Base-by-base conservation (phyloP, 2,113 vertebrate species). In the Heterocephalus glaber region DNA sequence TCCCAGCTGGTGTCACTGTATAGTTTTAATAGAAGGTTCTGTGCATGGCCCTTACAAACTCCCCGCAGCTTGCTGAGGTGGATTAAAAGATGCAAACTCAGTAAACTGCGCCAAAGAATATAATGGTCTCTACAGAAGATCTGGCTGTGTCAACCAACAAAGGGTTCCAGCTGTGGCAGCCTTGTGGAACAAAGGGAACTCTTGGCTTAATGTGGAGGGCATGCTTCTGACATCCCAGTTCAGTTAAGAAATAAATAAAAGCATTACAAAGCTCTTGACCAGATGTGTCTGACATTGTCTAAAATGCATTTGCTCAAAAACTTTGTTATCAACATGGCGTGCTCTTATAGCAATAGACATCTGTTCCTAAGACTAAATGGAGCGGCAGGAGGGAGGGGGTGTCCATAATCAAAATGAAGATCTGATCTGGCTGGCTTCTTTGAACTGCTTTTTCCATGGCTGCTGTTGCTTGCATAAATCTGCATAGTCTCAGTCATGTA, bases 111-210 rank as follows among this genome's bases (percentile, higher is more conserved):
- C 98, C 98, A 98, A 97, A 96, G 95, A 98, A 98, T 98, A 96
- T 98, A 98, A 98, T 72, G 95, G 96, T 95, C 97, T 98, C 97
- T 90, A 95, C 97, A 97, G 95, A 98, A 98, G 98, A 98, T 97
- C 95, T 96, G 97, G 96, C 97, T 97, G 95, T 97, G 97, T 98
- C 98, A 98, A 97, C 94, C 97, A 98, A 86, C 97, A 98, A 98
- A 97, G 96, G 92, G 95, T 98, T 98, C 98, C 98, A 98, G 98
- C 98, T 98, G 98, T 98, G 97, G 98, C 95, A 98, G 97, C 92
- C 87, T 54, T 96, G 79, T 2, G 49, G 97, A 98, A 98, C 97
- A 98, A 98, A 98, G 98, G 95, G 90, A 98, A 95, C 93, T 97
- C 93, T 98, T 97, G 98, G 98, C 97, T 97, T 95, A 97, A 87